phyloP scores from a whole-genome alignment of 2,888 invertebrate species.

The Sminthurinus aureus region DNA sequence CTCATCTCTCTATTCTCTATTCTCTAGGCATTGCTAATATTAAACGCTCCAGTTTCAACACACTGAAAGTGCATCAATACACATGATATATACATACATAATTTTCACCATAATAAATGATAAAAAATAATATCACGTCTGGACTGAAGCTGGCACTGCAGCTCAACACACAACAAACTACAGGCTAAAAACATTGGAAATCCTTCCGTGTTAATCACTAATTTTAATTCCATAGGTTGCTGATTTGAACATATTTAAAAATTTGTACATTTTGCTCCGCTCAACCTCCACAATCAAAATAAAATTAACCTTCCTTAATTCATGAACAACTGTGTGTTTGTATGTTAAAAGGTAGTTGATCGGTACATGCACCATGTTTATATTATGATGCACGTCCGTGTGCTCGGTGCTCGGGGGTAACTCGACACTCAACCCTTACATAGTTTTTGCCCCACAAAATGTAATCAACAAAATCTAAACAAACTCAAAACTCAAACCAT shows the following conservation, averaged over 20 bases:
- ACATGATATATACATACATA: no score
- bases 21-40: not conserved
- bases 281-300: slow-evolving; percentile 34
- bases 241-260: not conserved
- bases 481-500: not conserved
- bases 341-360: no score
- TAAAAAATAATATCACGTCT: not conserved
- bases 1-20: not conserved
- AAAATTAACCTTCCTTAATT: slow-evolving; percentile 20
- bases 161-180: no score
- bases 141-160: no score
- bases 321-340: not conserved
- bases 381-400: not conserved
- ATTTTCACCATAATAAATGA: not conserved
- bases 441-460: not conserved
- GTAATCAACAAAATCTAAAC: not conserved
- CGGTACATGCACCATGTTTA: no score
- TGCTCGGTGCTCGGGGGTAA: not conserved
- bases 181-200: not conserved
- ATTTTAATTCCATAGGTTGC: not conserved
- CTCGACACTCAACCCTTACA: not conserved
- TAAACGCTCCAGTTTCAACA: no score
- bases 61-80: no score
- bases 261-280: not conserved
- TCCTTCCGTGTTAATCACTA: not conserved